phyloP scores from a whole-genome alignment of 2,797 vertebrate genomes.

The Borostomias antarcticus region DNA sequence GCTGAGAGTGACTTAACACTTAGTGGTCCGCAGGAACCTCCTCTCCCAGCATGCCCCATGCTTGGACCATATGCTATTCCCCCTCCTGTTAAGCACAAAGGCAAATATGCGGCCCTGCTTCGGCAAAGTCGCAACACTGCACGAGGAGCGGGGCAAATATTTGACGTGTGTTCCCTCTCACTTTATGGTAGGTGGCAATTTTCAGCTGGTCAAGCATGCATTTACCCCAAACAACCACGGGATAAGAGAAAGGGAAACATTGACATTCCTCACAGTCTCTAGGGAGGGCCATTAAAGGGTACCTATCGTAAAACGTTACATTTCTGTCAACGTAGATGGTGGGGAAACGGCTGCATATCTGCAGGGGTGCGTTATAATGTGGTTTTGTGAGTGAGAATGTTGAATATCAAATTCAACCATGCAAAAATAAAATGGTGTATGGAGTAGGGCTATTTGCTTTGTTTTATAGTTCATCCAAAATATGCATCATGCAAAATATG shows the following conservation, averaged over 20 bases:
- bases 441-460: not conserved
- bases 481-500: not conserved
- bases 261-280: slow-evolving; percentile 62
- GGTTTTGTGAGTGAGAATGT: not conserved
- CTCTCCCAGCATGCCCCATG: slow-evolving; percentile 38
- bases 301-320: slow-evolving; percentile 3
- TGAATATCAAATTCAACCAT: not conserved
- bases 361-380: not conserved
- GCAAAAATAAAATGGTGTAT: not conserved
- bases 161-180: slow-evolving; percentile 72
- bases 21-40: slow-evolving; percentile 41
- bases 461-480: not conserved
- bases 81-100: slow-evolving; percentile 57
- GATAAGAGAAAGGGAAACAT: slow-evolving; percentile 49
- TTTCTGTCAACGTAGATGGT: slow-evolving; percentile 3
- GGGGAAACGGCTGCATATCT: not conserved
- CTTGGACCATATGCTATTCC: slow-evolving; percentile 38
- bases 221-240: slow-evolving; percentile 69
- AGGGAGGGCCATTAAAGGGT: slow-evolving; percentile 41
- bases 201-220: slow-evolving; percentile 69
- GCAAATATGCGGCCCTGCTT: slow-evolving; percentile 62
- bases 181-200: slow-evolving; percentile 72
- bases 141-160: slow-evolving; percentile 75
- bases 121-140: slow-evolving; percentile 63
- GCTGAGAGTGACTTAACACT: slow-evolving; percentile 20